Conservation (phyloP, 2,797 vertebrate genomes). For the Microchirus variegatus region DNA sequence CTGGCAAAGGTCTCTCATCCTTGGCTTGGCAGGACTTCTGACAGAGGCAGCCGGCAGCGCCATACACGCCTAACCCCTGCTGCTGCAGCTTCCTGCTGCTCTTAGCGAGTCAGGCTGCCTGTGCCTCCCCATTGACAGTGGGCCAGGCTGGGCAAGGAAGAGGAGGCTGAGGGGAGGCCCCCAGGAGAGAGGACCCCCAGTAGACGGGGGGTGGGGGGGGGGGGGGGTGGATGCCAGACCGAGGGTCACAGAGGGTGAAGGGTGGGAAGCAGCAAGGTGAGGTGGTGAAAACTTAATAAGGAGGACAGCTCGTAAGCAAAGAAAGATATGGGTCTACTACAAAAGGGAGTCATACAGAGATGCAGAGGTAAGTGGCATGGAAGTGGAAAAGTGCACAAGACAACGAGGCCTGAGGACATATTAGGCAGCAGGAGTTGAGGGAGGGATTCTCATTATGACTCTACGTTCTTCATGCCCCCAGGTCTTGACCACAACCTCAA, state of each 20-base stretch:
- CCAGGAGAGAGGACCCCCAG: slow-evolving; percentile 55
- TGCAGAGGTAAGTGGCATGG: slow-evolving; percentile 37
- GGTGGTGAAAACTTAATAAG: slow-evolving; percentile 10
- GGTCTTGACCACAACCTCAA: slow-evolving; percentile 69
- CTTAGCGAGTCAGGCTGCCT: slow-evolving; percentile 69
- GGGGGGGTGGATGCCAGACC: slow-evolving; percentile 20
- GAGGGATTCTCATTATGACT: slow-evolving; percentile 57
- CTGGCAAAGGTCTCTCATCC: slow-evolving; percentile 81
- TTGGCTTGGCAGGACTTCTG: slow-evolving; percentile 84
- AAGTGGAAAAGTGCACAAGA: slow-evolving; percentile 30
- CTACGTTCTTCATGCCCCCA: slow-evolving; percentile 59
- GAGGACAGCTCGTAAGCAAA: background rate
- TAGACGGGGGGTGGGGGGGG: slow-evolving; percentile 37
- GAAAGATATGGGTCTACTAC: slow-evolving; percentile 5
- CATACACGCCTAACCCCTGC: slow-evolving; percentile 73
- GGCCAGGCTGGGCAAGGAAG: slow-evolving; percentile 61
- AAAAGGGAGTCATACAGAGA: slow-evolving; percentile 13
- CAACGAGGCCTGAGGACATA: slow-evolving; percentile 51
- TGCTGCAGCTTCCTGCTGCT: slow-evolving; percentile 78
- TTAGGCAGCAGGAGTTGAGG: slow-evolving; percentile 33
- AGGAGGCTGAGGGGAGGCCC: slow-evolving; percentile 60
- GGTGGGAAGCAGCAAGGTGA: slow-evolving; percentile 11
- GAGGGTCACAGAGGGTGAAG: slow-evolving; percentile 26
- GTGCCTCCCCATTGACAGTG: slow-evolving; percentile 70
- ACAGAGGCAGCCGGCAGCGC: slow-evolving; percentile 74